A percentile compares a stretch with the other conserved stretches of the same genome.
These are phyloP conservation scores for cattle (Bos taurus) DNA, from an alignment of 2,113 vertebrate species.

Conservation along the genomic window DNA sequence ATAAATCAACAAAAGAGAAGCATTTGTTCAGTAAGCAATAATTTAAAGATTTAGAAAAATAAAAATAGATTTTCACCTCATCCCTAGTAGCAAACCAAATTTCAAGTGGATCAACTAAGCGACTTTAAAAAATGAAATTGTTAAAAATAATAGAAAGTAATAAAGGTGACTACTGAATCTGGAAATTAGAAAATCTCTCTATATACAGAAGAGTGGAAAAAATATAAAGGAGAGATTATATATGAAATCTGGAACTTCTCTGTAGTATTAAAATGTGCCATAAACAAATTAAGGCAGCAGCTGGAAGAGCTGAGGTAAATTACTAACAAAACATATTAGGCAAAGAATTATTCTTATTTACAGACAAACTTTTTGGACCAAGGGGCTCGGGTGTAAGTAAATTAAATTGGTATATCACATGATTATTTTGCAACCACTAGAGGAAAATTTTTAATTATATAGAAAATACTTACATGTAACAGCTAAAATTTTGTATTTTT, in stretches of 20 bases:
- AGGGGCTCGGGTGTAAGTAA: neutral
- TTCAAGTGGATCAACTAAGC: neutral
- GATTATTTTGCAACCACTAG: neutral
- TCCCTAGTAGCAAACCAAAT: neutral
- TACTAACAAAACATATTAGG: neutral
- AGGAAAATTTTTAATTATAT: neutral
- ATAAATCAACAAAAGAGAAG: neutral
- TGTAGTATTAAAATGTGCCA: neutral
- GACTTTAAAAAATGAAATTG: neutral
- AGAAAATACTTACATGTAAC: neutral
- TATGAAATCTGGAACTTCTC: neutral
- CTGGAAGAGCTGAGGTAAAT: neutral
- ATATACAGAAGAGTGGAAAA: neutral
- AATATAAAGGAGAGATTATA: neutral
- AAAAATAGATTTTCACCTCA: neutral
- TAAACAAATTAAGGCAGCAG: conserved; percentile 10
- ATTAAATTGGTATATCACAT: neutral
- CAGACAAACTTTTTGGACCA: neutral
- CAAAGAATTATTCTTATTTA: neutral
- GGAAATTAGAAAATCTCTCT: neutral
- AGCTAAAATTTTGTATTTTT: neutral
- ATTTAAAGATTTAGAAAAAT: neutral
- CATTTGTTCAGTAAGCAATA: neutral
- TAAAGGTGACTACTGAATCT: neutral
- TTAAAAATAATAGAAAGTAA: neutral